Percentiles rank a stretch among this genome's conserved stretches.
These are phyloP conservation scores for Hippocampus zosterae DNA, from an alignment of 2,113 vertebrate genomes.

Conservation along the genomic window DNA sequence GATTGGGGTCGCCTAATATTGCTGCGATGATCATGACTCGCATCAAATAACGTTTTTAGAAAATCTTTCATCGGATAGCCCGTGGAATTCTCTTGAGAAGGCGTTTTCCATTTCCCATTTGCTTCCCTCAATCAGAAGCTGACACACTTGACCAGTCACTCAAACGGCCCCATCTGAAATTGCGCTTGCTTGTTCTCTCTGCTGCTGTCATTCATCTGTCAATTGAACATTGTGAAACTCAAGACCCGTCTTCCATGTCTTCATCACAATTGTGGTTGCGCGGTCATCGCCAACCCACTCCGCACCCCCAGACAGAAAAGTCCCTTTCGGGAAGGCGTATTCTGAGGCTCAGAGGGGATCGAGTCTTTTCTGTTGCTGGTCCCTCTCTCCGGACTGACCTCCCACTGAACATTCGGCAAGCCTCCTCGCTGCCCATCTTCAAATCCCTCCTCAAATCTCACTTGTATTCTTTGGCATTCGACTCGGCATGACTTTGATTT, in stretches of 20 bases:
- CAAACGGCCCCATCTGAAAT: constrained; percentile 1
- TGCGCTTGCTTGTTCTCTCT: neutral
- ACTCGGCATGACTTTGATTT: too few relatives aligned
- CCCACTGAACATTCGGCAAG: too few relatives aligned
- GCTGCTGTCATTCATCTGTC: neutral
- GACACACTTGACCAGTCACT: neutral
- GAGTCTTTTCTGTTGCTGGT: too few relatives aligned
- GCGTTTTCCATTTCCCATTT: neutral
- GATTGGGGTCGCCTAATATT: neutral
- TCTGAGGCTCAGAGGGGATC: too few relatives aligned
- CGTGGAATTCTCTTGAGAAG: neutral
- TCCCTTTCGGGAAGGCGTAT: neutral
- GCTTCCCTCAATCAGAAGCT: neutral
- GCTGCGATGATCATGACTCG: neutral
- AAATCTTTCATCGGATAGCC: neutral
- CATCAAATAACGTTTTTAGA: neutral
- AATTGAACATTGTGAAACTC: neutral
- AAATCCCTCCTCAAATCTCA: too few relatives aligned
- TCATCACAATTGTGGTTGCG: neutral
- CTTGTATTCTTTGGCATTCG: too few relatives aligned
- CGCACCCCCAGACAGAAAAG: neutral
- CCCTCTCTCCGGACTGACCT: too few relatives aligned
- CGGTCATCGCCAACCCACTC: neutral
- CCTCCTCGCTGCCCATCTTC: too few relatives aligned
- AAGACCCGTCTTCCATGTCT: neutral